phyloP scores from a whole-genome alignment of 2,888 invertebrate genomes.

The Hoplodrina ambigua region DNA sequence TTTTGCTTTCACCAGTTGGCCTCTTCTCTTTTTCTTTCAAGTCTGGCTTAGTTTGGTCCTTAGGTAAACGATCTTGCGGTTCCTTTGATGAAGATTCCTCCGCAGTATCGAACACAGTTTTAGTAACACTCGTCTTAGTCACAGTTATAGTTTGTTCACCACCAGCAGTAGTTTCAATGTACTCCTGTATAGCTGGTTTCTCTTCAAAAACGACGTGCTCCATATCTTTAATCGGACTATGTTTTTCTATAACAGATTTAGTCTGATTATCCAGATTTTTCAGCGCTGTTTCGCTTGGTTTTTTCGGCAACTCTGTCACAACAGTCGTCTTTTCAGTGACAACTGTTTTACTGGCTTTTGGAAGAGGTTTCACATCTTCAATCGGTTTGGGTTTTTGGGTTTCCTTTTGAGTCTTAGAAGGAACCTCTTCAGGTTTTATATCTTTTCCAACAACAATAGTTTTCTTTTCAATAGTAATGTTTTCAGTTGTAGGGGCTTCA shows the following conservation, averaged over 20 bases:
- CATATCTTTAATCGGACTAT: constrained; percentile 54
- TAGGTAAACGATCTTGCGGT: constrained; percentile 22
- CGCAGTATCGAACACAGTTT: constrained; percentile 69
- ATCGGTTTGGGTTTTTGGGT: constrained; percentile 14
- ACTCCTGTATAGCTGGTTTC: constrained; percentile 71
- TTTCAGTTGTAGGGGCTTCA: constrained; percentile 32
- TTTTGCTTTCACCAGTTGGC: constrained; percentile 23
- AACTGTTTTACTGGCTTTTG: constrained; percentile 24
- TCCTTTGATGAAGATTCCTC: constrained; percentile 49
- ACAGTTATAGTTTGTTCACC: constrained; percentile 73
- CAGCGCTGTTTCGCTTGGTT: constrained; percentile 16
- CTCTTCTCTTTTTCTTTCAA: constrained; percentile 14
- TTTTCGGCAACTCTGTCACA: constrained; percentile 31
- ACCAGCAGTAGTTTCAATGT: constrained; percentile 66
- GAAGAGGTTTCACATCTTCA: constrained; percentile 19
- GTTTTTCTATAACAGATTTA: constrained; percentile 43
- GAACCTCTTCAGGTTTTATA: constrained; percentile 1
- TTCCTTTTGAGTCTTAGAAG: constrained; percentile 19
- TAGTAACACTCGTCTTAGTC: constrained; percentile 73
- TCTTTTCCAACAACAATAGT: constrained; percentile 53
- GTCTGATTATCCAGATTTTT: constrained; percentile 30
- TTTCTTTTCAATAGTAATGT: constrained; percentile 53
- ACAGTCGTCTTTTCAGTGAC: constrained; percentile 31
- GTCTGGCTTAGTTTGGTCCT: constrained; percentile 14
- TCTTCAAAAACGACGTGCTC: constrained; percentile 65